phyloP scores from a whole-genome alignment of 1,140 invertebrate species.

The Thaumatotibia leucotreta region DNA sequence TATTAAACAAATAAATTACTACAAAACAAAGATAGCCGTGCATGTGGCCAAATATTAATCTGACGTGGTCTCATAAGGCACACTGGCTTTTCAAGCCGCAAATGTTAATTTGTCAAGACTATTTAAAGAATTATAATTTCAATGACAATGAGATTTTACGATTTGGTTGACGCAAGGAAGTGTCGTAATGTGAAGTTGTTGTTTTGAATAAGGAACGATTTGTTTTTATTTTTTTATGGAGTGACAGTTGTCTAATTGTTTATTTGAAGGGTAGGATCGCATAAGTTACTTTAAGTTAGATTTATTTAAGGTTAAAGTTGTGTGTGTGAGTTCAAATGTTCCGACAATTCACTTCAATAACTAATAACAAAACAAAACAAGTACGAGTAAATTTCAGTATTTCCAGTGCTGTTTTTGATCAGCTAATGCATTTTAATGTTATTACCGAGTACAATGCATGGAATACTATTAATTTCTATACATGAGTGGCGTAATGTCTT shows the following conservation, averaged over 20 bases:
- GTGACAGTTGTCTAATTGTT: constrained; percentile 20
- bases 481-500: no score
- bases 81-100: not conserved
- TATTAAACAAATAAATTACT: constrained; percentile 49
- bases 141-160: constrained; percentile 48
- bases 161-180: constrained; percentile 37
- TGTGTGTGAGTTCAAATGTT: no score
- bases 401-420: no score
- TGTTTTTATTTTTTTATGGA: constrained; percentile 28
- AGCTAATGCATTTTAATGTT: no score
- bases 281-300: not conserved
- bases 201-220: constrained; percentile 22
- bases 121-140: constrained; percentile 5
- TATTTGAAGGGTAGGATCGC: not conserved
- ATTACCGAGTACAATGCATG: no score
- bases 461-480: no score
- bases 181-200: constrained; percentile 10
- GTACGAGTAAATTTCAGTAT: no score
- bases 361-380: no score
- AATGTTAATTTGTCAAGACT: not conserved
- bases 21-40: constrained; percentile 5
- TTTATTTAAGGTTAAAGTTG: not conserved
- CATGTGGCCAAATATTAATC: not conserved
- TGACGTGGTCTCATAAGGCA: not conserved
- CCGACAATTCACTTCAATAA: no score